Base-by-base conservation (phyloP, 2,113 vertebrate genomes). In the Tyto alba region DNA sequence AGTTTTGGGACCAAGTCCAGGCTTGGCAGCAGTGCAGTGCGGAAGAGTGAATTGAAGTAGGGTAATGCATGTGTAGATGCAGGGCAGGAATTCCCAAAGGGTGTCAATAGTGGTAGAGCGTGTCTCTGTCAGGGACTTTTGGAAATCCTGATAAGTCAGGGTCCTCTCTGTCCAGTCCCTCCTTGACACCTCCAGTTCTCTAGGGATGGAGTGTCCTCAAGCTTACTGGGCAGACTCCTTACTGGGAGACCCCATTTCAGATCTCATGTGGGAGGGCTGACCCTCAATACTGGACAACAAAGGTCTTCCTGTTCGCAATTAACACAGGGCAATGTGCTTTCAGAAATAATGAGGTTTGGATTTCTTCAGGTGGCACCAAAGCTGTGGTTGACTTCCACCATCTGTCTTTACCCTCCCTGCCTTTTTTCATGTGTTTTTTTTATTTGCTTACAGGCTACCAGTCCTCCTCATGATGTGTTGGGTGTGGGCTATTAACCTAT, bases 191-290 rank as follows among this genome's bases (percentile, higher is more conserved):
- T 34, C 50, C 1, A 5, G 7, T 41, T 84, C 29, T 69, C 36
- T 0, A 0, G 13, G 11, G 32, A 12, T 48, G 53, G 68, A 56
- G 29, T 53, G 43, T 59, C 19, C 10, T n/a, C 41, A 50, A 16
- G 32, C 16, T 82, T 34, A 7, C 16, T 10, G 16, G 67, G 68
- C 25, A n/a, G 25, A 71, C 41, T 17, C 41, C 43, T 29, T n/a
- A 11, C 30, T 62, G 32, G 14, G 3, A 52, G 56, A n/a, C 23
- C 34, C 9, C 2, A 0, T 57, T 63, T n/a, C 71, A 69, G 19
- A n/a, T 25, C 23, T 11, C 1, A 0, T 1, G 0, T 43, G 40
- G 27, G 60, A n/a, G 38, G 62, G 11, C 38, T 79, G 67, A 17
- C 26, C 21, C 14, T 50, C 4, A 2, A 3, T 38, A 29, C 30